Evolutionary conservation across 2,113 vertebrate genomes (phyloP).

Genomic region (Psittacus erithacus): DNA sequence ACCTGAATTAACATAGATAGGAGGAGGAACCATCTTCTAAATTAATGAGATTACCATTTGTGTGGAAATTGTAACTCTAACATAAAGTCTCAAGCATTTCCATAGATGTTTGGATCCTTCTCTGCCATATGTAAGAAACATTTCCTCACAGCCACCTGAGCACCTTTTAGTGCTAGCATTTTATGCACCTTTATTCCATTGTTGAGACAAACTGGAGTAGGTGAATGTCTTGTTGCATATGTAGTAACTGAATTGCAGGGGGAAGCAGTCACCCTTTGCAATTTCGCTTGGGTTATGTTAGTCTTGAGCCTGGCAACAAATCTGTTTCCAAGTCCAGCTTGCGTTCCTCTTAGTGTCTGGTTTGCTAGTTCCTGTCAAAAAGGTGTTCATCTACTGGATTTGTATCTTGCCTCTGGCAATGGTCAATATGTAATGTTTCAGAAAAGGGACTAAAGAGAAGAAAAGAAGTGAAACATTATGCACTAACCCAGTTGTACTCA

Average conservation of each 20-base stretch:
- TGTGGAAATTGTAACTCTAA: not conserved
- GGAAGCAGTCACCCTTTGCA: not conserved
- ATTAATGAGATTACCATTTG: not conserved
- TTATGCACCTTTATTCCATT: rapidly evolving
- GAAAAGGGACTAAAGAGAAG: not conserved
- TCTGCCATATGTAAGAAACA: not conserved
- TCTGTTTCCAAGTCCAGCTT: not conserved
- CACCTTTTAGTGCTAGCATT: not conserved
- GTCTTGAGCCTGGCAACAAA: not conserved
- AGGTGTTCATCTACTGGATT: not conserved
- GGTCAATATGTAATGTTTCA: not conserved
- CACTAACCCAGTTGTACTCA: not conserved
- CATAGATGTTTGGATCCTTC: not conserved
- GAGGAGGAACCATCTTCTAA: not conserved
- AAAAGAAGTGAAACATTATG: rapidly evolving
- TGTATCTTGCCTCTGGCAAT: not conserved
- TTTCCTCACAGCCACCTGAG: not conserved
- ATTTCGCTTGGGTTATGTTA: not conserved
- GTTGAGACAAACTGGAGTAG: not conserved
- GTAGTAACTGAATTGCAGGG: not conserved
- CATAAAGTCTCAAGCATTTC: not conserved
- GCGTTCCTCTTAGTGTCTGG: not conserved
- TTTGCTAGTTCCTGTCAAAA: not conserved
- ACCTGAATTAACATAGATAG: not conserved
- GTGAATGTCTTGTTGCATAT: not conserved